Evolutionary conservation across 2,113 vertebrate genomes (phyloP).

Genomic region (Anser brachyrhynchus): DNA sequence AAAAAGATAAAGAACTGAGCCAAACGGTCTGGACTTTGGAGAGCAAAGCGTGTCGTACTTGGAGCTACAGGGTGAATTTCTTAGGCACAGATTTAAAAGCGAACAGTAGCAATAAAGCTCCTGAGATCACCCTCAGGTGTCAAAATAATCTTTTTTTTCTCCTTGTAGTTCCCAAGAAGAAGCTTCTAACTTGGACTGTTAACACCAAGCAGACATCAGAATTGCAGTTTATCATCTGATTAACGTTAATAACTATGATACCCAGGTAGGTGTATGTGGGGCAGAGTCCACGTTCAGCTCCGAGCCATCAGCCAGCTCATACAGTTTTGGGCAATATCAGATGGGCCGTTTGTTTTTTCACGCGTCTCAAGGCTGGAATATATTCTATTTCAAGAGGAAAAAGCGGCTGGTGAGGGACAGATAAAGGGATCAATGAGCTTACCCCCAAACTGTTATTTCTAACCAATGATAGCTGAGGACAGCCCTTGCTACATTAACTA

Average conservation of each 20-base stretch:
- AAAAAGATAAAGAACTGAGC: background rate
- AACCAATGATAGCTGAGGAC: background rate
- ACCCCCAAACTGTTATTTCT: background rate
- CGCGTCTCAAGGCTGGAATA: background rate
- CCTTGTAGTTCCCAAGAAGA: background rate
- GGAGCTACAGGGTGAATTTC: background rate
- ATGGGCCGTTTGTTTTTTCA: background rate
- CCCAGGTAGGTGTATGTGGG: background rate
- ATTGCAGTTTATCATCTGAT: background rate
- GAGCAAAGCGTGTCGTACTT: background rate
- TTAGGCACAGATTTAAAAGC: background rate
- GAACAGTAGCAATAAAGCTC: background rate
- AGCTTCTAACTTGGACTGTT: background rate
- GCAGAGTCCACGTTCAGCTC: background rate
- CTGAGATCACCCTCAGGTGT: background rate
- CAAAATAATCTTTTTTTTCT: background rate
- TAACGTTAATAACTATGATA: background rate
- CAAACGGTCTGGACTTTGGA: background rate
- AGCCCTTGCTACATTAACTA: fast-evolving
- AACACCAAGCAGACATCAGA: background rate
- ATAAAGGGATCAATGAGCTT: background rate
- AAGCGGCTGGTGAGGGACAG: background rate
- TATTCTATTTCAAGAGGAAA: background rate
- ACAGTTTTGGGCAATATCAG: background rate
- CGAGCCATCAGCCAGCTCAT: background rate